Evolutionary conservation across 2,113 vertebrate genomes (phyloP), one percentile per base, ranked within the genome.

Genomic region (Muscicapa adusta): DNA sequence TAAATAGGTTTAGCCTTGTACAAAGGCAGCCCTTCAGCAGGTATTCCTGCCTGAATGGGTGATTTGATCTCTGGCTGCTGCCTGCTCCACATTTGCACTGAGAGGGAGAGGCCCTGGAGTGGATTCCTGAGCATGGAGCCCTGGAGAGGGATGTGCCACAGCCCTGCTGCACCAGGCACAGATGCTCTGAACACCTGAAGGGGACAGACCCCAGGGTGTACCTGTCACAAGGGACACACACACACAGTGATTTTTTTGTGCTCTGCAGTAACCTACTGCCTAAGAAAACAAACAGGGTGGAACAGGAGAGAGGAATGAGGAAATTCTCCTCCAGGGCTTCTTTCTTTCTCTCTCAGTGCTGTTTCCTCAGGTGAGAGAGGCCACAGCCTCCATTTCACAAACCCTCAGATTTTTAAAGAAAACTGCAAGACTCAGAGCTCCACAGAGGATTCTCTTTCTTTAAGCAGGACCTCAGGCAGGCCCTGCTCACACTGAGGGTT

Each of bases 41-140:
- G 67, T 81, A 77, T 84, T 96, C 93, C 14, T 88, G 82, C 18
- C 81, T 79, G 89, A 95, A 92, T n/a, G 83, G 54, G 36, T n/a
- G 40, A 67, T 33, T 29, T 77, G 51, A 56, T 42, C 40, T 48
- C 73, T 25, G 4, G 26, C 28, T 45, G 60, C 57, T 31, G 3
- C 29, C 25, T 50, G 43, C 45, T 66, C 63, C 18, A 3, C 61
- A 56, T 89, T 48, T 88, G 88, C 87, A 43, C 54, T 48, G n/a
- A 25, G 31, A 80, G 70, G 50, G 18, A 34, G 62, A 86, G 84
- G 74, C 62, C 11, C 0, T 15, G 45, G 40, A n/a, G 33, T 1
- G 7, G 54, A 68, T 29, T 78, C 47, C 50, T 65, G 66, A 76
- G 78, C 74, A 18, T 0, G 1, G 40, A 84, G 81, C 43, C 40